Evolutionary conservation across 2,888 invertebrate genomes (phyloP), one percentile per base, ranked within the genome.

Genomic region (Drosophila prolongata): DNA sequence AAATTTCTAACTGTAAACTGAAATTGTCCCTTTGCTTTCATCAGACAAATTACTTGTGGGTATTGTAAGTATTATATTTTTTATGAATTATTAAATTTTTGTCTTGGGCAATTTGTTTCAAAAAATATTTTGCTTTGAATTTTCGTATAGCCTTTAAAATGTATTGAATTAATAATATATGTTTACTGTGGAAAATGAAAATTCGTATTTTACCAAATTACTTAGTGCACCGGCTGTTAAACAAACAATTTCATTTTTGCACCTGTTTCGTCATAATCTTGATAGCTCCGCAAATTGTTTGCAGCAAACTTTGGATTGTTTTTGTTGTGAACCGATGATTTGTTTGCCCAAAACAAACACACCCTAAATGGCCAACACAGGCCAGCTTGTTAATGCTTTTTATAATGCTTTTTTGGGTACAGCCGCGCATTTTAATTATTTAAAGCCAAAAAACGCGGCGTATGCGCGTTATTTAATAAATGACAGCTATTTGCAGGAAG

Each of bases 381-480:
- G 10, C 35, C 47, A 14, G 16, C 42, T 16, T 42, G 46, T 60
- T 67, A 75, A 69, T 76, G 61, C 47, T 19, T 75, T 75, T 75
- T 60, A 56, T 57, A 56, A 52, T 60, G 58, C 50, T 37, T 60
- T 55, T 71, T 70, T 56, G 60, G 64, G 77, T 64, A 66, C 58
- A 64, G 49, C 50, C 57, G 16, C 10, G 14, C 52, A 19, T 64
- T 64, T 64, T 76, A 76, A 76, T 75, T 71, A 76, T 76, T 76
- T 53, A 71, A 75, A 42, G 57, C 34, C 49, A 3, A 52, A 52
- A 62, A 54, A 57, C 34, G 24, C 34, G 11, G 56, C 54, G 64
- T 58, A 53, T 55, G 76, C 76, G 62, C 40, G 57, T 43, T 75
- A 56, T 75, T 68, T 56, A 46, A 75, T 69, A 68, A 76, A 76